Evolutionary conservation across 2,888 invertebrate species (phyloP), one percentile per base, ranked within the genome.

Genomic region (Apamea sordens): DNA sequence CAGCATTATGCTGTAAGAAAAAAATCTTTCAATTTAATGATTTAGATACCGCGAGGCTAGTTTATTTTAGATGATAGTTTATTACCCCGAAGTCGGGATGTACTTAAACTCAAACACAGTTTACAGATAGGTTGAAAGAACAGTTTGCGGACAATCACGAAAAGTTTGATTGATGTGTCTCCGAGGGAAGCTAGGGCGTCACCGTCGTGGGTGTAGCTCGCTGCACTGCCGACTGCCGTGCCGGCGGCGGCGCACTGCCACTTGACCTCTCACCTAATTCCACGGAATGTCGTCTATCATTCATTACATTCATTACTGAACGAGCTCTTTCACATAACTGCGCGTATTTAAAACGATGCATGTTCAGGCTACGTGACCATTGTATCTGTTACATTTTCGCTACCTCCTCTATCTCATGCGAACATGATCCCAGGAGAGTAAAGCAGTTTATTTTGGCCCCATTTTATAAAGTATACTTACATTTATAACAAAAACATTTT

Each of bases 201-300:
- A 32, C 32, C 7, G 70, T 15, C 70, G 53, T n/a, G 53, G 18
- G 36, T 6, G 53, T 18, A 18, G 36, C n/a, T 41, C 56, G 56
- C 36, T 36, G 18, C 59, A n/a, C 68, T 69, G 61, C 68, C 69
- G 63, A 28, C 73, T 18, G 78, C 53, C 63, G 36, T 41, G 36
- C 36, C 36, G 41, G 41, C 3, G 69, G 24, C 70, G 47, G 68
- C 78, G 68, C 68, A 59, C 68, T 59, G 59, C 76, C 85, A 87
- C 83, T 87, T 87, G 83, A 85, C 87, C 87, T 71, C 77, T 87
- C 87, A 87, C 80, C 87, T 79, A 77, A 79, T 80, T 87, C 71
- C 67, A 65, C 32, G 83, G 77, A 87, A 86, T 87, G 80, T 85
- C 80, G 73, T 69, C 65, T 71, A 70, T 80, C 81, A 70, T 61